Base-by-base conservation (phyloP, 2,888 invertebrate species). In the Druceiella hillmani region DNA sequence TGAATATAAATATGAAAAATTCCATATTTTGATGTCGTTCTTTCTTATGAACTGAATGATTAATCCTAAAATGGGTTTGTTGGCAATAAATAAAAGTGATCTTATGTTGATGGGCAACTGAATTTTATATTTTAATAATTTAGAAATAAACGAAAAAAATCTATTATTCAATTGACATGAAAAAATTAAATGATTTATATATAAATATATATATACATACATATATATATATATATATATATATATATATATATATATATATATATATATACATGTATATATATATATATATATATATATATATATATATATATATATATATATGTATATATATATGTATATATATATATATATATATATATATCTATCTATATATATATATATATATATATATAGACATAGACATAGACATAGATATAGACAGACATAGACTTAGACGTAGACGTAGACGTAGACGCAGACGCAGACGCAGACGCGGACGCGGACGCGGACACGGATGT, bases 181-280 rank as follows among this genome's bases (percentile, higher is more conserved):
- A 20, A 7, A 20, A 20, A 20, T 20, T 20, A 20, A 20, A 20
- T 20, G 22, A 27, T 27, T 4, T 27, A 27, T 27, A 27, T 27
- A 27, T 27, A 27, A 7, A 27, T 27, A 27, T 27, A 27, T 27
- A 27, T 7, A 27, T 7, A 27, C 12, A 27, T 7, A 27, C 12
- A 27, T 27, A 5, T 27, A 27, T 10, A 27, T 27, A 27, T 27
- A 27, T 27, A 27, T 10, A 27, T 10, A 37, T 20, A 10, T 31
- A 32, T 32, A 29, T 30, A 30, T 24, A 38, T 36, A 38, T 24
- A 38, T 36, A 38, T 36, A 38, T 36, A 36, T 26, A 36, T 36
- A 38, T 36, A 38, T 36, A 38, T 26, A 38, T 36, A 38, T 36
- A 38, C 26, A 38, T 26, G 33, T 36, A 36, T 36, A 38, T 25